phyloP scores from a whole-genome alignment of 2,113 vertebrate species.

The Oncorhynchus tshawytscha region DNA sequence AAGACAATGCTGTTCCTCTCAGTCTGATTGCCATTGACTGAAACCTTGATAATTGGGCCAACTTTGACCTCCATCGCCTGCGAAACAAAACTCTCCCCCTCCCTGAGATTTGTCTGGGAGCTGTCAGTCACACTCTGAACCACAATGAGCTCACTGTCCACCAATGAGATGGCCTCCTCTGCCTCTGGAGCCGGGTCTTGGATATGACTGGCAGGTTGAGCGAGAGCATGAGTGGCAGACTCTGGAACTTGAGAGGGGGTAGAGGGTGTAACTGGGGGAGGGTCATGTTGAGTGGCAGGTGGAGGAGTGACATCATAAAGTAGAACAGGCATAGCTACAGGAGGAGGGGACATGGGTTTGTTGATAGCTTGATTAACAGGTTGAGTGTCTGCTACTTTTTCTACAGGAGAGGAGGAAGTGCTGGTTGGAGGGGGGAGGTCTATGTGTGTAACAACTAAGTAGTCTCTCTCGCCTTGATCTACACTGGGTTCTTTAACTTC shows the following conservation, averaged over 20 bases:
- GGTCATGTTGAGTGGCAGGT: not conserved
- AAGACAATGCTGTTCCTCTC: slow-evolving; percentile 15
- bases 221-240: slow-evolving; percentile 3
- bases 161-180: slow-evolving; percentile 5
- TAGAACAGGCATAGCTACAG: not conserved
- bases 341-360: not conserved
- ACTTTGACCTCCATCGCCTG: slow-evolving; percentile 14
- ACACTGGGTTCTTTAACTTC: not conserved
- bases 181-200: not conserved
- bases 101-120: slow-evolving; percentile 17
- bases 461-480: slow-evolving; percentile 11
- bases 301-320: not conserved
- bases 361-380: slow-evolving; percentile 1
- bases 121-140: slow-evolving; percentile 9
- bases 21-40: not conserved
- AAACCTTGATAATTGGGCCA: not conserved
- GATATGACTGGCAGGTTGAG: not conserved
- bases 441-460: not conserved
- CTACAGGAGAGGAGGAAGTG: not conserved
- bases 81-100: slow-evolving; percentile 7
- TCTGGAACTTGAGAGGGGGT: slow-evolving; percentile 18
- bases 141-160: slow-evolving; percentile 25
- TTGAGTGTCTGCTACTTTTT: slow-evolving; percentile 2
- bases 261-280: not conserved
- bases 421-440: not conserved